phyloP scores from a whole-genome alignment of 2,113 vertebrate genomes.

The Numida meleagris region DNA sequence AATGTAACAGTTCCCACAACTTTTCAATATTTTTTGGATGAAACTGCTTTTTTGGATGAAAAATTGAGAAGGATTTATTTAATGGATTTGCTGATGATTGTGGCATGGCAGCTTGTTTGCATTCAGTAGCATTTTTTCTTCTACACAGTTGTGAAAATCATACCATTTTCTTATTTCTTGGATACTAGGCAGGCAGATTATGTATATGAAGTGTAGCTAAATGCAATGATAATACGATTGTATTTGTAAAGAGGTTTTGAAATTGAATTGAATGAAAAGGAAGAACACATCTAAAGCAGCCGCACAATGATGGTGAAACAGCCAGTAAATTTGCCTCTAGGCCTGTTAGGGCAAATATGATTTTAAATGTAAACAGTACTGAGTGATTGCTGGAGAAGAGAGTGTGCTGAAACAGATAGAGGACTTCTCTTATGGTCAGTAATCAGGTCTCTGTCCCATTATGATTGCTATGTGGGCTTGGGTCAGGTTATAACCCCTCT shows the following conservation, averaged over 20 bases:
- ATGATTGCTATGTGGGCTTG: not conserved
- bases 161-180: not conserved
- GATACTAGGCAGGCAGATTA: not conserved
- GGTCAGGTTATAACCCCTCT: not conserved
- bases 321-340: not conserved
- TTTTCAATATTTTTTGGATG: not conserved
- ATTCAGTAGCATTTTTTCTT: not conserved
- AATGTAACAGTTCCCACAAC: not conserved
- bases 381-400: not conserved
- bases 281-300: not conserved
- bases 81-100: not conserved
- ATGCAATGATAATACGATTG: not conserved
- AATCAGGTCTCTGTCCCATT: not conserved
- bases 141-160: not conserved
- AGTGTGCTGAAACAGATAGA: not conserved
- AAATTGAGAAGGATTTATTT: not conserved
- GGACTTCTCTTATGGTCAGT: not conserved
- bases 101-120: not conserved
- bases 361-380: not conserved
- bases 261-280: not conserved
- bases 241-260: not conserved
- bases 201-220: not conserved
- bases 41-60: not conserved
- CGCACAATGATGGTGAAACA: not conserved
- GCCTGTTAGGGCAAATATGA: not conserved